Evolutionary conservation across 2,113 vertebrate species (phyloP), one percentile per base, ranked within the genome.

Genomic region (Cheirogaleus medius): DNA sequence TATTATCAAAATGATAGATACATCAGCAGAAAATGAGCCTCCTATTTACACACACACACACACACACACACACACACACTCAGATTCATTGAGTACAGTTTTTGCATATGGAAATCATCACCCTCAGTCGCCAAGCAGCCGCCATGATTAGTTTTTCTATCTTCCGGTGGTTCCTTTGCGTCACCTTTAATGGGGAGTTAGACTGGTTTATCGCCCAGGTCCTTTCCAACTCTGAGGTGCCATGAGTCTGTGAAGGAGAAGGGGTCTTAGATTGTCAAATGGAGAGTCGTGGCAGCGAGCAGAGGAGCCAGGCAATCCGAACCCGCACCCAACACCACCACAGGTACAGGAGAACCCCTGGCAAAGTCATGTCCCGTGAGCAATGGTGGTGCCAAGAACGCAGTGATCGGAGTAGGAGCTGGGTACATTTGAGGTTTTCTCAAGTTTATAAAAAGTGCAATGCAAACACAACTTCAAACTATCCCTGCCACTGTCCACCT

Each of bases 71-170:
- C 37, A 54, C 49, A 42, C 39, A 74, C 20, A 8, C 42, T 39
- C 80, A 39, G 25, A 87, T 85, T 94, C 71, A 81, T 8, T 64
- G 68, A 87, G 27, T 25, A 73, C 9, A 34, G 7, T 42, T 87
- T 91, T 94, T 85, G 34, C 84, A 90, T 83, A 60, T 42, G 82
- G 92, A 95, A 96, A 95, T 83, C 2, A 76, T 90, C n/a, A 47
- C 3, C 71, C 37, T 83, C 8, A 0, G 60, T 83, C 80, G 63
- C 69, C 81, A 86, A 77, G 64, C 87, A 96, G 71, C 52, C 8
- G 0, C 47, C 32, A 15, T 5, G 7, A 37, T 82, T 88, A 42
- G 23, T n/a, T 76, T 74, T 15, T 73, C 86, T 52, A 32, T 60
- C 32, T 58, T 74, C 54, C 74, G 56, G 25, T 17, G 21, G 69